Percentiles rank a stretch among this genome's conserved stretches.
Conservation (phyloP, 2,113 vertebrate species). For the Rhipidura dahli region DNA sequence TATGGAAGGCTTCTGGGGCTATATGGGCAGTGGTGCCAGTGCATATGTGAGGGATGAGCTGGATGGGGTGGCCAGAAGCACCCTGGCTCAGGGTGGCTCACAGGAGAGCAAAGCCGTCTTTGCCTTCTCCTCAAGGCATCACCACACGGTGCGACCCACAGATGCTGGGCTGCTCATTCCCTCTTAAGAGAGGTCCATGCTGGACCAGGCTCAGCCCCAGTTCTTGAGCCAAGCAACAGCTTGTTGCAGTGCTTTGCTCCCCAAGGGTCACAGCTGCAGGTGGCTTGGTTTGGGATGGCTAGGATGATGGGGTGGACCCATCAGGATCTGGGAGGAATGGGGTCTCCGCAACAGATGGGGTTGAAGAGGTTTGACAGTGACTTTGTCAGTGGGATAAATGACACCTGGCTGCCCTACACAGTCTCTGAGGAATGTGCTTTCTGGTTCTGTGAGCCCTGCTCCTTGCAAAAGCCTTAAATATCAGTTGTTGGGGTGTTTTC, state of each 20-base stretch:
- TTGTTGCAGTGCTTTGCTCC: not conserved
- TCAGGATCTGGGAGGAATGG: not conserved
- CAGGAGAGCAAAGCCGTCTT: not conserved
- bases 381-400: not conserved
- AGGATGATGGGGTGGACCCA: not conserved
- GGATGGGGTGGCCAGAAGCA: not conserved
- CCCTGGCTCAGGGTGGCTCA: not conserved
- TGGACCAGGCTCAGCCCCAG: not conserved
- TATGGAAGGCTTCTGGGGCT: not conserved
- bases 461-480: not conserved
- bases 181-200: not conserved
- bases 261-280: not conserved
- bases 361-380: not conserved
- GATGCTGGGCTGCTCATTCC: not conserved
- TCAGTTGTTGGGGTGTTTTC: not conserved
- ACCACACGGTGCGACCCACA: accelerated
- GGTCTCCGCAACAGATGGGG: not conserved
- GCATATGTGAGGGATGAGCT: not conserved
- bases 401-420: not conserved
- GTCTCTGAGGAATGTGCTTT: not conserved
- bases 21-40: accelerated
- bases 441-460: not conserved
- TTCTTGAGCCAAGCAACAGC: not conserved
- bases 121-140: not conserved
- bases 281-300: not conserved